These are phyloP conservation scores for Brachypalpus laphriformis DNA, from an alignment of 2,888 invertebrate genomes.

Conservation along the genomic window DNA sequence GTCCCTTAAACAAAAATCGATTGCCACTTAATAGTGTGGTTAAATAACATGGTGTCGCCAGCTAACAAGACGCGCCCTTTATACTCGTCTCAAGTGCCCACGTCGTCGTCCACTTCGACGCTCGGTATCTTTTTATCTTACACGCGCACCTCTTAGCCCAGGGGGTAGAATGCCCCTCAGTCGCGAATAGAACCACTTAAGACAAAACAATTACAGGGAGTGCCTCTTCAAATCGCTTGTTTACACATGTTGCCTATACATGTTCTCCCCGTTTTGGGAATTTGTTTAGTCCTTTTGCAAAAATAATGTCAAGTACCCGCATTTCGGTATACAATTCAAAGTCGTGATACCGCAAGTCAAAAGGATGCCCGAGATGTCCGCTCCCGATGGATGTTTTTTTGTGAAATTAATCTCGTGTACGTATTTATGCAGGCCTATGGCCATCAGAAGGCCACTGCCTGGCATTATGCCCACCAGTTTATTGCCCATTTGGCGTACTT, in stretches of 20 bases:
- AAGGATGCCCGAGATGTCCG: slow-evolving; percentile 23
- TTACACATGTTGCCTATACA: slow-evolving; percentile 66
- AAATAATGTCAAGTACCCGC: slow-evolving; percentile 69
- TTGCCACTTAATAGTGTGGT: slow-evolving; percentile 69
- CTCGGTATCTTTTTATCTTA: slow-evolving; percentile 71
- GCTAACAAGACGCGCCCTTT: slow-evolving; percentile 72
- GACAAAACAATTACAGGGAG: slow-evolving; percentile 72
- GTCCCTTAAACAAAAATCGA: slow-evolving; percentile 50
- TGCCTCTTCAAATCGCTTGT: slow-evolving; percentile 73
- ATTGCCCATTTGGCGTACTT: slow-evolving; percentile 59
- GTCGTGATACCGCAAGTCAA: slow-evolving; percentile 60
- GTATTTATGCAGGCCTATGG: slow-evolving; percentile 70
- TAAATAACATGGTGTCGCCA: slow-evolving; percentile 74
- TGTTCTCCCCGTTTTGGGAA: slow-evolving; percentile 31
- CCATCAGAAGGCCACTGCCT: slow-evolving; percentile 66
- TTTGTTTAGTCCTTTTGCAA: slow-evolving; percentile 27
- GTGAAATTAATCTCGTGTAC: slow-evolving; percentile 55
- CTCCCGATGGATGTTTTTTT: slow-evolving; percentile 10
- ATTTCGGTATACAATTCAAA: slow-evolving; percentile 66
- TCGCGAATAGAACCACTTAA: slow-evolving; percentile 74
- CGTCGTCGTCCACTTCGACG: slow-evolving; percentile 4
- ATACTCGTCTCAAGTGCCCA: slow-evolving; percentile 67
- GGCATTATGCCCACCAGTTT: slow-evolving; percentile 67
- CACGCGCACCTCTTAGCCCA: slow-evolving; percentile 61
- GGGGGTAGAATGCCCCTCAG: slow-evolving; percentile 53